phyloP scores from a whole-genome alignment of 2,888 invertebrate species.

The Cephus sareptanus region DNA sequence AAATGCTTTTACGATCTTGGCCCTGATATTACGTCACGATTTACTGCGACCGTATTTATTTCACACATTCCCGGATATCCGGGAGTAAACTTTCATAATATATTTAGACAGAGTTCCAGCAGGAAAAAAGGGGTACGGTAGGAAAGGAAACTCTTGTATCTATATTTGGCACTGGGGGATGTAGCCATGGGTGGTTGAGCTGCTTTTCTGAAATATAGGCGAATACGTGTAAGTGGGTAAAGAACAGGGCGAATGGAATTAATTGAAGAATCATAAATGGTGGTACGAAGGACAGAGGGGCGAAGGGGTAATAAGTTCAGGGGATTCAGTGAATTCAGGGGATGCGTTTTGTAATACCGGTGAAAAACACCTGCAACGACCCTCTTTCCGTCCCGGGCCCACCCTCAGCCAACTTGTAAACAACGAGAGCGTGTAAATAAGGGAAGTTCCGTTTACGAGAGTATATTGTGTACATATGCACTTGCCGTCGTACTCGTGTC shows the following conservation, averaged over 20 bases:
- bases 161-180: neutral
- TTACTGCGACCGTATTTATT: neutral
- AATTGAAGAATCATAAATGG: neutral
- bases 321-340: neutral
- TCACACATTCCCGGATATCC: neutral
- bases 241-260: neutral
- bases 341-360: neutral
- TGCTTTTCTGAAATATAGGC: neutral
- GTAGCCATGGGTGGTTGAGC: neutral
- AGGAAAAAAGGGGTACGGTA: too few species aligned
- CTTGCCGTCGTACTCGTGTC: slow-evolving; percentile 26
- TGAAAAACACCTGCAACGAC: neutral
- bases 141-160: neutral
- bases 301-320: too few species aligned
- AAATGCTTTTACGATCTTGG: neutral
- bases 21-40: neutral
- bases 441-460: slow-evolving; percentile 26
- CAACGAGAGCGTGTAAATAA: slow-evolving; percentile 22
- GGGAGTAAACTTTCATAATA: neutral
- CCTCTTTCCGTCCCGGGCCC: neutral
- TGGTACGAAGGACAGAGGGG: neutral
- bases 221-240: neutral
- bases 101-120: neutral
- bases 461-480: slow-evolving; percentile 25
- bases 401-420: slow-evolving; percentile 14